Conservation (phyloP, 2,797 vertebrate species). For the Takifugu rubripes region DNA sequence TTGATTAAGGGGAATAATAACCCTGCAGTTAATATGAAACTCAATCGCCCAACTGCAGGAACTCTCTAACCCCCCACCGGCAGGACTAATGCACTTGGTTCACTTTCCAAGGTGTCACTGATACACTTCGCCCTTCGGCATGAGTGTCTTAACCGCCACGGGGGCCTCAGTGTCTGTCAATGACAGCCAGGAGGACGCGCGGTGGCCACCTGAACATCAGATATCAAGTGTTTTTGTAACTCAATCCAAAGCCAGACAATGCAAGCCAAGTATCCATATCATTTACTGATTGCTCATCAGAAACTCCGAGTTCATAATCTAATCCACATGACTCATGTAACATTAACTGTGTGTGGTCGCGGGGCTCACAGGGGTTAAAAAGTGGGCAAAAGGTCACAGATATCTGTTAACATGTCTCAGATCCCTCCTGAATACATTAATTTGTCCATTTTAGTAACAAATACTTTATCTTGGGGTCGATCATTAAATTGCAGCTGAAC, state of each 20-base stretch:
- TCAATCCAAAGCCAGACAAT: slow-evolving; percentile 57
- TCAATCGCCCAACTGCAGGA: slow-evolving; percentile 23
- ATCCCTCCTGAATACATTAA: too few species aligned
- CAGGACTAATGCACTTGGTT: slow-evolving; percentile 42
- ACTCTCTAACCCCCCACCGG: slow-evolving; percentile 46
- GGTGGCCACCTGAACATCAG: slow-evolving; percentile 63
- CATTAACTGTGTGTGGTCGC: slow-evolving; percentile 8
- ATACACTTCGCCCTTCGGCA: slow-evolving; percentile 51
- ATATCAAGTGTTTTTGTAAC: slow-evolving; percentile 69
- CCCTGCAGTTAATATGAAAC: slow-evolving; percentile 13
- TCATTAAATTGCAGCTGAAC: too few species aligned
- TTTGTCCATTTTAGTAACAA: too few species aligned
- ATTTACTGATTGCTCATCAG: slow-evolving; percentile 26
- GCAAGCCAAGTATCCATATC: slow-evolving; percentile 54
- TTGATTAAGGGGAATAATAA: slow-evolving; percentile 15
- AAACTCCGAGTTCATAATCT: slow-evolving; percentile 43
- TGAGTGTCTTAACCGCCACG: slow-evolving; percentile 46
- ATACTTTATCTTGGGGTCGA: too few species aligned
- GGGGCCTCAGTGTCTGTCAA: slow-evolving; percentile 25
- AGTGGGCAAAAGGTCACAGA: not conserved
- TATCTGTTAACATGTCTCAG: not conserved
- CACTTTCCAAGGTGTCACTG: slow-evolving; percentile 65
- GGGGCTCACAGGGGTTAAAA: slow-evolving; percentile 4
- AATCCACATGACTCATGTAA: slow-evolving; percentile 31
- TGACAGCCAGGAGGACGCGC: slow-evolving; percentile 55